Base-by-base conservation (phyloP, 2,113 vertebrate genomes). In the Dicerorhinus sumatrensis region DNA sequence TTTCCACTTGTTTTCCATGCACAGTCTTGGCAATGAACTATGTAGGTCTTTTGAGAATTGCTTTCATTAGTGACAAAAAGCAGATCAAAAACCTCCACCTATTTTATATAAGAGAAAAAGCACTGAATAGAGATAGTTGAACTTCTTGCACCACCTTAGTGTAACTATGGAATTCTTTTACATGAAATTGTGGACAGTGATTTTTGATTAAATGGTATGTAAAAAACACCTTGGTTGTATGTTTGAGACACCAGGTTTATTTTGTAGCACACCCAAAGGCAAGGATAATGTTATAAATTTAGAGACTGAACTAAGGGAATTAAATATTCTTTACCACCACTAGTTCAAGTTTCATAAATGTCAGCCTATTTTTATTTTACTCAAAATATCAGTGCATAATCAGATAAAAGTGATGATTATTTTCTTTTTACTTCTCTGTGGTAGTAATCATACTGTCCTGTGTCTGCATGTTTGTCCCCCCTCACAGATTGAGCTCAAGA, bases 21-120 rank as follows among this genome's bases (percentile, higher is more conserved):
- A 96, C 99, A 99, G 98, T 99, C 99, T 98, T 99, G 99, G 98
- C 99, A 99, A 99, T 99, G 99, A 96, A 99, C 99, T 97, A 99
- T 98, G 1, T 99, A 99, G 86, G 99, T 99, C 99, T 99, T 99
- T 96, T 99, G 99, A 94, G 99, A 99, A 96, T 99, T 99, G 98
- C 99, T 99, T 98, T 99, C 99, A 89, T 99, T 99, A 85, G 99
- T 99, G 98, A 99, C 99, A 98, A 99, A 99, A 98, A 99, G 99
- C 98, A 99, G 98, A 99, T 99, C 99, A 98, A 99, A 99, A 98
- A 99, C 99, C 98, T 99, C 99, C 98, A 99, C 99, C 99, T 99
- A 96, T 91, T 94, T 87, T 70, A 97, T 3, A 63, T 6, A 72
- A 85, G 93, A 91, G 39, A 72, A 77, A 95, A 97, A 42, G 27